These are phyloP conservation scores for Sitophilus oryzae DNA, from an alignment of 1,140 invertebrate species.

Conservation along the genomic window DNA sequence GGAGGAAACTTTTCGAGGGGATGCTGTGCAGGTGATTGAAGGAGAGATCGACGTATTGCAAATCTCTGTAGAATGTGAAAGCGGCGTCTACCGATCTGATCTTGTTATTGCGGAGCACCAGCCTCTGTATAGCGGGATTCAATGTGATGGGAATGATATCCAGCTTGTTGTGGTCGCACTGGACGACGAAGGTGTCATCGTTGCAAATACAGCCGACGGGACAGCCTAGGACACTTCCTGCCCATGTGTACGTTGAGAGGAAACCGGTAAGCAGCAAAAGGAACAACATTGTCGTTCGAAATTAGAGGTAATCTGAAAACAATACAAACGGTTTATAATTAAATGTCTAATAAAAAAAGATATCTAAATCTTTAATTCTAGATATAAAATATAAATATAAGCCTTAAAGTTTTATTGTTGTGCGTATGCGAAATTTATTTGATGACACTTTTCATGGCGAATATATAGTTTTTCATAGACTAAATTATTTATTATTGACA, in stretches of 20 bases:
- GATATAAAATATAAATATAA: too few species aligned
- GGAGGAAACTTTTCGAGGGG: conserved; percentile 68
- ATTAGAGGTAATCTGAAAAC: conserved; percentile 42
- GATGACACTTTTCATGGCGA: too few species aligned
- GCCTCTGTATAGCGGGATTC: conserved; percentile 79
- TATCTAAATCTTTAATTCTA: too few species aligned
- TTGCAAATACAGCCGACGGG: conserved; percentile 78
- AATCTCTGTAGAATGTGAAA: conserved; percentile 79
- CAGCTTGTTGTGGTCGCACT: conserved; percentile 75
- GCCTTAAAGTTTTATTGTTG: too few species aligned
- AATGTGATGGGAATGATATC: conserved; percentile 86
- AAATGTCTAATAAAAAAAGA: too few species aligned
- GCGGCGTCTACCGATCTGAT: conserved; percentile 82
- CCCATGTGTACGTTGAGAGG: conserved; percentile 37
- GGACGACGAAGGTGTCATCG: conserved; percentile 81
- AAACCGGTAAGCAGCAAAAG: conserved; percentile 41
- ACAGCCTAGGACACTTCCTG: conserved; percentile 50
- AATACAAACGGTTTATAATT: too few species aligned
- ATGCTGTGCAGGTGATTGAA: conserved; percentile 76
- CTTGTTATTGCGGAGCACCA: conserved; percentile 76
- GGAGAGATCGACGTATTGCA: conserved; percentile 77
- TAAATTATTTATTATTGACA: too few species aligned
- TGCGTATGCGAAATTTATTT: too few species aligned
- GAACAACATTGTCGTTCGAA: conserved; percentile 30
- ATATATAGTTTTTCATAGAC: too few species aligned